A percentile compares a stretch with the other conserved stretches of the same genome.
Evolutionary conservation across 1,140 invertebrate genomes (phyloP).

Genomic region (Leptopilina clavipes): DNA sequence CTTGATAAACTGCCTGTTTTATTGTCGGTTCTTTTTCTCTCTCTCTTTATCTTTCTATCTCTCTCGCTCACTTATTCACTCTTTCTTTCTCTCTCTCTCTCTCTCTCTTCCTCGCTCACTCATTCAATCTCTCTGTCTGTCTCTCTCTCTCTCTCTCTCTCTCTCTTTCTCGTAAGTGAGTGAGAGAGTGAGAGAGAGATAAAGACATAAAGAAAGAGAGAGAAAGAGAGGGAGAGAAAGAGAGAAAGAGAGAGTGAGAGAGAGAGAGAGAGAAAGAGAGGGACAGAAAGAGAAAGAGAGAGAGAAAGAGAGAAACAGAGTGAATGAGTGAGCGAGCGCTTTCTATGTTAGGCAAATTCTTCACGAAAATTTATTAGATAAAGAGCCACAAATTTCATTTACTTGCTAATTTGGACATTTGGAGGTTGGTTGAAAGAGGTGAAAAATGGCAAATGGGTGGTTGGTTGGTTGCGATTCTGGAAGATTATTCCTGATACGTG

Average conservation of each 20-base stretch:
- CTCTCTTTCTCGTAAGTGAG: not conserved
- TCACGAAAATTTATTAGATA: slow-evolving; percentile 6
- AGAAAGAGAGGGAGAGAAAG: no score
- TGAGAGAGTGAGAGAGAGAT: no score
- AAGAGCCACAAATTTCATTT: slow-evolving; percentile 36
- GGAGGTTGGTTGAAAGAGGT: slow-evolving; percentile 37
- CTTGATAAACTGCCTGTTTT: slow-evolving; percentile 1
- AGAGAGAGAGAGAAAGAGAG: no score
- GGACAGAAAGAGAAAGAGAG: no score
- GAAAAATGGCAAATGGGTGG: slow-evolving; percentile 6
- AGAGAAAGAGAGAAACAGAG: no score
- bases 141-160: not conserved
- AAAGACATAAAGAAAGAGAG: no score
- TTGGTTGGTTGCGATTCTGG: not conserved
- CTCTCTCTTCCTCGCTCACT: not conserved
- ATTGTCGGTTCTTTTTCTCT: not conserved
- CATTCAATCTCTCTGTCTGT: no score
- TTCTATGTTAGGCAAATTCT: not conserved
- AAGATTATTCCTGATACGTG: slow-evolving; percentile 28
- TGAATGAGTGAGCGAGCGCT: not conserved
- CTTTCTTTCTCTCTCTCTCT: not conserved
- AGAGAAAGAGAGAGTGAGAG: no score
- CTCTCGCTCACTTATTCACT: not conserved
- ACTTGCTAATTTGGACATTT: slow-evolving; percentile 42
- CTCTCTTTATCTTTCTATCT: slow-evolving; percentile 4